Percentiles rank a stretch among this genome's conserved stretches.
Conservation (phyloP, 2,888 invertebrate genomes). For the Luperina nickerlii region DNA sequence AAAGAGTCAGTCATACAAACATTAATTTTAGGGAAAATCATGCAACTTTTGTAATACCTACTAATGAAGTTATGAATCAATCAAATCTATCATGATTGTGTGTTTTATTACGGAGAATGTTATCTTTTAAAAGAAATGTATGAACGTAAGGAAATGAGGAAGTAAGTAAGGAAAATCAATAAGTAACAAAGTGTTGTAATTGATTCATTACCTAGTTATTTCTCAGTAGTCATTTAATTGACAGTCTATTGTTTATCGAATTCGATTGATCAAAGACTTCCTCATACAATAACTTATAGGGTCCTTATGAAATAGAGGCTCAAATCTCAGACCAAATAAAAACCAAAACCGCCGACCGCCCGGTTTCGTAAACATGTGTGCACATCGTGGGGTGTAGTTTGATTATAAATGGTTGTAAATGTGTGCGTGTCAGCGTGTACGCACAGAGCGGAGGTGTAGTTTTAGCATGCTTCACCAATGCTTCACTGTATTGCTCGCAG, state of each 20-base stretch:
- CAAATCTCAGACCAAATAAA: neutral
- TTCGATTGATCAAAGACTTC: conserved; percentile 15
- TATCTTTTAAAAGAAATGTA: conserved; percentile 45
- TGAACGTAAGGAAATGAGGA: conserved; percentile 39
- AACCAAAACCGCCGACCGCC: too few relatives aligned
- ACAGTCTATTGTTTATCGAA: conserved; percentile 33
- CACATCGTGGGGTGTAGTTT: too few relatives aligned
- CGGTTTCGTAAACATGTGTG: too few relatives aligned
- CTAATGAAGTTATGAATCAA: conserved; percentile 35
- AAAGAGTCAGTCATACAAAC: conserved; percentile 29
- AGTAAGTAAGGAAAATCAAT: conserved; percentile 31
- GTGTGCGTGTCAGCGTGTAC: too few relatives aligned
- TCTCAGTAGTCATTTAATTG: conserved; percentile 22
- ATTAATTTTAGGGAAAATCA: conserved; percentile 41
- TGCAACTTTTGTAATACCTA: conserved; percentile 17
- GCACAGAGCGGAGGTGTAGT: too few relatives aligned
- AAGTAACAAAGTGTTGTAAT: neutral
- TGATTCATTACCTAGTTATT: neutral
- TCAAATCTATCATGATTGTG: conserved; percentile 29
- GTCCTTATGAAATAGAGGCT: neutral
- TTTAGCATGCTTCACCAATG: too few relatives aligned
- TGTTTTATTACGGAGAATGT: conserved; percentile 37
- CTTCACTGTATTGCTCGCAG: too few relatives aligned
- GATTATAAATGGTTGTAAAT: too few relatives aligned
- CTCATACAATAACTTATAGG: neutral